Conservation (phyloP, 92 coral and sea anemone species). For the Epizoanthus rinbou region DNA sequence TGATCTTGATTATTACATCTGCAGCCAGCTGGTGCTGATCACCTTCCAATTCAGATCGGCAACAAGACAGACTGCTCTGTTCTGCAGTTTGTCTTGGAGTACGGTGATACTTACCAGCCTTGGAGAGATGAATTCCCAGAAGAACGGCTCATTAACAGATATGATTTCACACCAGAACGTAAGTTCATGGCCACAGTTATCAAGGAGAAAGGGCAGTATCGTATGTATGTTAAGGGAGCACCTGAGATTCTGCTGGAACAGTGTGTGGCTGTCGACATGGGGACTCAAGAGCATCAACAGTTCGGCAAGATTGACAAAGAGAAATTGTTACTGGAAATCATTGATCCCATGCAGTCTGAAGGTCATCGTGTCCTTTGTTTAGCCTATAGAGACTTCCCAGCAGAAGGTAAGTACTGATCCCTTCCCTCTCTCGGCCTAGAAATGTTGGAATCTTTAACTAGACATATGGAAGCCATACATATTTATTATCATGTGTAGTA, state of each 20-base stretch:
- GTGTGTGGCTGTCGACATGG: slow-evolving; percentile 57
- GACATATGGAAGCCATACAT: too few relatives aligned
- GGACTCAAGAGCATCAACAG: slow-evolving; percentile 52
- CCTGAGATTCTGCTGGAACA: slow-evolving; percentile 71
- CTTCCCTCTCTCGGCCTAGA: too few relatives aligned
- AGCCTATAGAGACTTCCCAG: slow-evolving; percentile 63
- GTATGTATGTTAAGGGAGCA: slow-evolving; percentile 81
- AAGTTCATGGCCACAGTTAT: slow-evolving; percentile 92
- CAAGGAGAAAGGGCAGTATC: slow-evolving; percentile 61
- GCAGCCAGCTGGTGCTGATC: slow-evolving; percentile 70
- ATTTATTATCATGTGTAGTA: too few relatives aligned
- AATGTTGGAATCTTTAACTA: too few relatives aligned
- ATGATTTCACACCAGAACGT: slow-evolving; percentile 81
- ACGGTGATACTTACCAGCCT: slow-evolving; percentile 82
- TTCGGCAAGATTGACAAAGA: slow-evolving; percentile 65
- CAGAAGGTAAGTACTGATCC: slow-evolving; percentile 45
- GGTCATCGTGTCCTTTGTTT: slow-evolving; percentile 72
- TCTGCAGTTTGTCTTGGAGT: slow-evolving; percentile 81
- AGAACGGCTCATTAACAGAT: slow-evolving; percentile 70
- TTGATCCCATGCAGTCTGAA: slow-evolving; percentile 71
- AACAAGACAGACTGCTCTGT: slow-evolving; percentile 94
- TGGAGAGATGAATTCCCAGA: slow-evolving; percentile 93
- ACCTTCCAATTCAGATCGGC: slow-evolving; percentile 79
- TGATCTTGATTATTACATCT: neutral
- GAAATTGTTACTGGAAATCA: slow-evolving; percentile 62